phyloP scores from a whole-genome alignment of 2,888 invertebrate genomes.

The Phorcus lineatus region DNA sequence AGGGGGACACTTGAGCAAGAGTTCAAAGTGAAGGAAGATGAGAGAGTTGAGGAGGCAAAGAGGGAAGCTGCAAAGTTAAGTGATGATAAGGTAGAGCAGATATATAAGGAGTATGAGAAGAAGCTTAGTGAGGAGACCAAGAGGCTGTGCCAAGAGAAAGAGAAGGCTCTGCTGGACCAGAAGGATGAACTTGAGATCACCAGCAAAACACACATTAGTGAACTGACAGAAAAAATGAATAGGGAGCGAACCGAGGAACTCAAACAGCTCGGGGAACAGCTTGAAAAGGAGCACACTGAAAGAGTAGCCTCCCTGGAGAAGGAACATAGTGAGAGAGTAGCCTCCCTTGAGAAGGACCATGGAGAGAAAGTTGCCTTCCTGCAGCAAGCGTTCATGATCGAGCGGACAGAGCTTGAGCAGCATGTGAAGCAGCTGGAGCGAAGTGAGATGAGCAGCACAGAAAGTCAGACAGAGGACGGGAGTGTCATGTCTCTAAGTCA shows the following conservation, averaged over 20 bases:
- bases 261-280: constrained; percentile 35
- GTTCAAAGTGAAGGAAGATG: constrained; percentile 26
- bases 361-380: constrained; percentile 34
- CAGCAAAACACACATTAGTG: neutral
- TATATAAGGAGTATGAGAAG: constrained; percentile 52
- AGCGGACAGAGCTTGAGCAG: constrained; percentile 31
- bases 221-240: constrained; percentile 25
- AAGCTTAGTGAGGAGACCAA: constrained; percentile 69
- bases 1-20: constrained; percentile 56
- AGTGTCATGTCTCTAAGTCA: constrained; percentile 3
- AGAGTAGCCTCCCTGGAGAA: constrained; percentile 39
- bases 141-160: constrained; percentile 44
- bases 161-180: constrained; percentile 28
- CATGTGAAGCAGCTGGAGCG: constrained; percentile 28
- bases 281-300: constrained; percentile 32
- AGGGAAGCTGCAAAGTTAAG: constrained; percentile 53
- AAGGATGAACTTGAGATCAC: constrained; percentile 33
- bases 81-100: constrained; percentile 45
- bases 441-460: neutral
- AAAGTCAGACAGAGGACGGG: constrained; percentile 27
- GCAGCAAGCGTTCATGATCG: constrained; percentile 39
- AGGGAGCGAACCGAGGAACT: constrained; percentile 28
- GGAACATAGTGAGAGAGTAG: constrained; percentile 25
- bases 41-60: constrained; percentile 37
- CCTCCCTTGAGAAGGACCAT: constrained; percentile 29